phyloP scores from a whole-genome alignment of 1,140 invertebrate species.

The Reticulitermes speratus region DNA sequence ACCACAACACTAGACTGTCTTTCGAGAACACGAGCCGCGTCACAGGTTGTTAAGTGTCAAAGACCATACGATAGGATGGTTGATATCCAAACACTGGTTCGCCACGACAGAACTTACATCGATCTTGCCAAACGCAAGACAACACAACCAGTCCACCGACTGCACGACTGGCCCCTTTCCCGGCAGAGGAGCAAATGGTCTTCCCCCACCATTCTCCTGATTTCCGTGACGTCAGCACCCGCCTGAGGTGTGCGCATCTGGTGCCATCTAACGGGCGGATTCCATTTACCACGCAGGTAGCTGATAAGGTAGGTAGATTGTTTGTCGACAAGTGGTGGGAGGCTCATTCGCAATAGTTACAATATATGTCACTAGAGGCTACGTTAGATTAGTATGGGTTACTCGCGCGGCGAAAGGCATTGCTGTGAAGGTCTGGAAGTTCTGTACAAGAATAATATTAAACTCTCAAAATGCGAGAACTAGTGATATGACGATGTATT shows the following conservation, averaged over 20 bases:
- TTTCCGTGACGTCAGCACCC: neutral
- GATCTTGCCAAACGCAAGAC: neutral
- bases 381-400: no score
- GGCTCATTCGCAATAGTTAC: no score
- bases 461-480: no score
- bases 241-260: neutral
- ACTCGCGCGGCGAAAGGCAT: no score
- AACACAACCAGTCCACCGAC: neutral
- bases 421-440: no score
- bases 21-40: neutral
- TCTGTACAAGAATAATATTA: no score
- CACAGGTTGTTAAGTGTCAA: neutral
- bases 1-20: neutral
- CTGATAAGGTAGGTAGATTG: no score
- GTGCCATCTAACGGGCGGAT: neutral
- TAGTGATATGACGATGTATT: no score
- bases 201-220: neutral
- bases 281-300: neutral
- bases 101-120: neutral
- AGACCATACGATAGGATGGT: neutral
- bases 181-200: constrained; percentile 12
- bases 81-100: neutral
- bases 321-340: no score
- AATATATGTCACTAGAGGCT: no score
- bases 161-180: neutral